Evolutionary conservation across 2,888 invertebrate genomes (phyloP), one percentile per base, ranked within the genome.

Genomic region (Mactromeris polynyma): DNA sequence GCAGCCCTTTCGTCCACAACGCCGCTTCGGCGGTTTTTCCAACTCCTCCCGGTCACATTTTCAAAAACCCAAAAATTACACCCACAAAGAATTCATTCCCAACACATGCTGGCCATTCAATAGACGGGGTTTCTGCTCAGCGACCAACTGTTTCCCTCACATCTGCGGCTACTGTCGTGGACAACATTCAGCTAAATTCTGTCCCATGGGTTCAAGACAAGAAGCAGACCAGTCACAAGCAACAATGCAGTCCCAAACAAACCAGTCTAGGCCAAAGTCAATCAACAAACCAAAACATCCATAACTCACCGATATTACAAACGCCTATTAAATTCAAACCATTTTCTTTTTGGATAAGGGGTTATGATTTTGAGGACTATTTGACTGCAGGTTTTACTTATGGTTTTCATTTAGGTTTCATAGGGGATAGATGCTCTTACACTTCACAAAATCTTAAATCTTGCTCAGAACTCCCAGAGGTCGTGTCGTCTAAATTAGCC

Each of bases 351-450:
- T 78, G 78, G 78, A 78, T 86, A 21, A 26, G 40, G 33, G 81
- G 81, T 4, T 84, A 84, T 31, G 14, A 31, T n/a, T 40, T 40
- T 19, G 77, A 64, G 0, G 11, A 64, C 6, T 88, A 88, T 31
- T 73, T 88, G 21, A 31, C 64, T 6, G 14, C 33, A 33, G 88
- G 88, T 81, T 83, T 88, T 73, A 36, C 2, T 3, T 0, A 80
- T 11, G 88, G 88, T 54, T 88, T 88, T 40, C 9, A 26, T 1
- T 69, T 88, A 33, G 84, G 88, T 54, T 88, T 46, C 38, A 46
- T 46, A 4, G 88, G 88, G 14, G 79, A 46, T 17, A 64, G 81
- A 38, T 79, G 31, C n/a, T 69, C 26, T 69, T 40, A 69, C 46
- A 21, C n/a, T 64, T 1, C 82, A 14, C 11, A 77, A 46, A 88